Percentiles rank a stretch among this genome's conserved stretches.
phyloP scores from a whole-genome alignment of 2,113 vertebrate genomes.

The Actinemys pallida region DNA sequence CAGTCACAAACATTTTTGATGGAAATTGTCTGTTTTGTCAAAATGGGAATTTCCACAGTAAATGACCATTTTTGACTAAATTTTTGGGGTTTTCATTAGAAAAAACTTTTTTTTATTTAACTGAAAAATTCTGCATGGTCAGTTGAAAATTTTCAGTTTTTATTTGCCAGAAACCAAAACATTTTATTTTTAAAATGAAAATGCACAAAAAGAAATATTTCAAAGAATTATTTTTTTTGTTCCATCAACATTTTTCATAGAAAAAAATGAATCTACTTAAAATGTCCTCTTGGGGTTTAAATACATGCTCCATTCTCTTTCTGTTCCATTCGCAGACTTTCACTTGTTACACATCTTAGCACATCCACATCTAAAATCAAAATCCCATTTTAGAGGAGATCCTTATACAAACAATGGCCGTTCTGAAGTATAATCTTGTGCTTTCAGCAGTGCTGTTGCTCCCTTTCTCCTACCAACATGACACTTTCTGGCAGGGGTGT shows the following conservation, averaged over 20 bases:
- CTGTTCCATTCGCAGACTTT: not conserved
- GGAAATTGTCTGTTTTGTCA: not conserved
- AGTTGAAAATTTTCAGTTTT: not conserved
- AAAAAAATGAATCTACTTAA: not conserved
- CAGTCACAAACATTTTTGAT: rapidly evolving
- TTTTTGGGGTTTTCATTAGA: not conserved
- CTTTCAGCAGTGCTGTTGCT: not conserved
- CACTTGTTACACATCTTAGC: not conserved
- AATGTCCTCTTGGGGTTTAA: not conserved
- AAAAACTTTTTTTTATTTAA: not conserved
- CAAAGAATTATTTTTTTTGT: not conserved
- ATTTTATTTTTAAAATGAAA: not conserved
- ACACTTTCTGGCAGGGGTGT: not conserved
- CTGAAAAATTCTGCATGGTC: not conserved
- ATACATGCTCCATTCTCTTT: not conserved
- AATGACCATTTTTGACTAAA: not conserved
- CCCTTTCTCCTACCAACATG: not conserved
- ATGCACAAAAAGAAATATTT: not conserved
- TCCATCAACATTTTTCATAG: not conserved
- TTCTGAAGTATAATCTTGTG: not conserved
- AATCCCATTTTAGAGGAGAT: not conserved
- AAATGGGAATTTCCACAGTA: not conserved
- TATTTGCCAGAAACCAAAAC: not conserved
- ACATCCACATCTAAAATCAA: not conserved
- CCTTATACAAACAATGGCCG: not conserved